These are phyloP conservation scores for Hyaena hyaena DNA, from an alignment of 2,113 vertebrate genomes.

Conservation along the genomic window DNA sequence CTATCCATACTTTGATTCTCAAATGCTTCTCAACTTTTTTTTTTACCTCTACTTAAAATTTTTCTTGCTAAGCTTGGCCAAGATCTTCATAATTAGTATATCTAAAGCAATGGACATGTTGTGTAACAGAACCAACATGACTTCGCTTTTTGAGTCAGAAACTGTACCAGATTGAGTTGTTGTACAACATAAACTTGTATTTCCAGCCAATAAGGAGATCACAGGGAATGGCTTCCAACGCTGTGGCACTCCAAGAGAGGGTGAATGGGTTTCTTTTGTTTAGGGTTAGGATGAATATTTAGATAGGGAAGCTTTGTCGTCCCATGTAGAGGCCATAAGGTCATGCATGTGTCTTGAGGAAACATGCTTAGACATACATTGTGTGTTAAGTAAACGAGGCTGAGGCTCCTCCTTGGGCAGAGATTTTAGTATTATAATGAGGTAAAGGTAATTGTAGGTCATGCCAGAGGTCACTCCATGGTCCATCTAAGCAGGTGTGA, in stretches of 20 bases:
- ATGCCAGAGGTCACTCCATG: not conserved
- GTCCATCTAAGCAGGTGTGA: not conserved
- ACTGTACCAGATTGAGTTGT: not conserved
- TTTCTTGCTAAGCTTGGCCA: not conserved
- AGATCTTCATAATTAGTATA: not conserved
- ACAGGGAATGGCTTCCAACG: not conserved
- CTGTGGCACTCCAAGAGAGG: not conserved
- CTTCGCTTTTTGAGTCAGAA: not conserved
- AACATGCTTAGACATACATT: not conserved
- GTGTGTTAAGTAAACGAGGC: not conserved
- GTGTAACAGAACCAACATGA: not conserved
- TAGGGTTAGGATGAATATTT: not conserved
- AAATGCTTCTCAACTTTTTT: not conserved
- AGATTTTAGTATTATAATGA: not conserved
- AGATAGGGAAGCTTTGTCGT: not conserved
- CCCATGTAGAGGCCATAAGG: not conserved
- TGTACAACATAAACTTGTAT: not conserved
- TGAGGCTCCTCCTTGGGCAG: not conserved
- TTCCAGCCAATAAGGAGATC: not conserved
- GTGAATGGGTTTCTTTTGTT: not conserved
- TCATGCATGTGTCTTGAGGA: not conserved
- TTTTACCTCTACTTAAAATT: not conserved
- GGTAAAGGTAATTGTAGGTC: not conserved
- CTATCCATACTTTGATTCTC: not conserved
- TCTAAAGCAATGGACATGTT: not conserved